These are phyloP conservation scores for Pseudorectes ferrugineus DNA, from an alignment of 2,113 vertebrate species.

Conservation along the genomic window DNA sequence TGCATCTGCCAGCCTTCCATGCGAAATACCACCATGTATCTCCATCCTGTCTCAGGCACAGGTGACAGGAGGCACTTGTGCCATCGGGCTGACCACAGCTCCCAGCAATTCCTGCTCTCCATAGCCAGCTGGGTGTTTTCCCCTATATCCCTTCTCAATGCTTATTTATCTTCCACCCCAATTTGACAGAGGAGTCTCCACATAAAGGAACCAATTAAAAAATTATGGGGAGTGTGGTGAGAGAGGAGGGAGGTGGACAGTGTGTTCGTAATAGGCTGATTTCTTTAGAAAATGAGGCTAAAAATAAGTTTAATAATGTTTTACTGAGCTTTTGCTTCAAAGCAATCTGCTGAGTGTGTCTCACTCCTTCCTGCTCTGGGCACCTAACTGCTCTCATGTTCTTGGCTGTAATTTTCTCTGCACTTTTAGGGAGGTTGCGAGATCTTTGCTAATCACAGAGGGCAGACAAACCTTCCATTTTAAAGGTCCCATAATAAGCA, in stretches of 20 bases:
- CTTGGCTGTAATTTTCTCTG: constrained; percentile 24
- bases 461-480: not conserved
- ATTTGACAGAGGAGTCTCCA: not conserved
- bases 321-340: constrained; percentile 12
- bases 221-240: not conserved
- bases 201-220: not conserved
- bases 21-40: not conserved
- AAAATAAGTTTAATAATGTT: constrained; percentile 27
- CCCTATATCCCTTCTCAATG: not conserved
- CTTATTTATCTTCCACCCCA: not conserved
- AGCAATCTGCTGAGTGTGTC: not conserved
- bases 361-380: not conserved
- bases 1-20: not conserved
- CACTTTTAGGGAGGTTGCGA: not conserved
- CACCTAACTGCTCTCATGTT: not conserved
- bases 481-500: not conserved
- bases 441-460: constrained; percentile 15
- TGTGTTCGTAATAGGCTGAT: not conserved
- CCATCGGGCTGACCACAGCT: rapidly evolving
- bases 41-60: not conserved
- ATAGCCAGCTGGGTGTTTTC: not conserved
- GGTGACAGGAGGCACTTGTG: not conserved
- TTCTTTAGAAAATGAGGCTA: constrained; percentile 26
- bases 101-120: not conserved
- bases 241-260: not conserved